phyloP scores from a whole-genome alignment of 2,797 vertebrate species.

The Trachurus trachurus region DNA sequence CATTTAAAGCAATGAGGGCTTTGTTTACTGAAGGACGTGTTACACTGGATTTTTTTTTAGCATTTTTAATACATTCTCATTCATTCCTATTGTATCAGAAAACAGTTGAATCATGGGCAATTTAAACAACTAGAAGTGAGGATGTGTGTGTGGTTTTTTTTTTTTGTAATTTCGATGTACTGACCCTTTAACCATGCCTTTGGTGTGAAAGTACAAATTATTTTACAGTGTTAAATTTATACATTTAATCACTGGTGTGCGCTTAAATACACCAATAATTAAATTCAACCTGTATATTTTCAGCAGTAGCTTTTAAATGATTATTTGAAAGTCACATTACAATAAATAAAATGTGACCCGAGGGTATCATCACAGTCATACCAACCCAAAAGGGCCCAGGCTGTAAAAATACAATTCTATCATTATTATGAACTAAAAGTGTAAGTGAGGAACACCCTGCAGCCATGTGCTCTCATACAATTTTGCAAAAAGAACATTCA shows the following conservation, averaged over 20 bases:
- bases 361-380: neutral
- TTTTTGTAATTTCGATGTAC: neutral
- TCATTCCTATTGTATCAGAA: no score
- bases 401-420: neutral
- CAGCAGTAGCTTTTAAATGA: neutral
- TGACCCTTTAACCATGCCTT: neutral
- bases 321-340: neutral
- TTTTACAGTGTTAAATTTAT: neutral
- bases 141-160: neutral
- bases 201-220: neutral
- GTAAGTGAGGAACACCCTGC: neutral
- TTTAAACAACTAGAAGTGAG: neutral
- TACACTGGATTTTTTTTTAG: neutral
- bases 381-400: neutral
- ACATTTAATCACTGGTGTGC: neutral
- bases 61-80: neutral
- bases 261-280: neutral
- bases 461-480: neutral
- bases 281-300: neutral
- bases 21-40: neutral
- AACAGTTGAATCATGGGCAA: no score
- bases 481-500: constrained; percentile 10
- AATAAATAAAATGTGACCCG: constrained; percentile 8
- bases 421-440: constrained; percentile 8
- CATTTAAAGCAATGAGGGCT: neutral